Evolutionary conservation across 2,888 invertebrate species (phyloP), one percentile per base, ranked within the genome.

Genomic region (Hedychridium roseum): DNA sequence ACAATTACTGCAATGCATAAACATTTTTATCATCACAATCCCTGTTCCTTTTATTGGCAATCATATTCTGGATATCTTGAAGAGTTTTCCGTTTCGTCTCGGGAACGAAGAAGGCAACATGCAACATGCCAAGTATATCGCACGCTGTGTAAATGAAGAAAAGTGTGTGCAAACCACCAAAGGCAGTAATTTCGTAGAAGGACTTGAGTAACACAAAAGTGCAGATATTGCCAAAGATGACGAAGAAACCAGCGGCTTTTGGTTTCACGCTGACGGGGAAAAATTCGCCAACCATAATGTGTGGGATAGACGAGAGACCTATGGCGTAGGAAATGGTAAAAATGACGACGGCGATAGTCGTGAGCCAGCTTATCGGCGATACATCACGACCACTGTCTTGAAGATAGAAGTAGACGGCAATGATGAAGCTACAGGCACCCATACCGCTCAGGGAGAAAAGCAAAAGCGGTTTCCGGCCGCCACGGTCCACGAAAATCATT

Each of bases 321-420:
- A 49, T 26, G 6, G 43, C 45, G 35, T 52, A 49, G 36, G 49
- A 32, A 9, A 55, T 43, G 18, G 48, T 43, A n/a, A 48, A 54
- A 2, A 44, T 5, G 34, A 50, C 46, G 9, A 47, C 44, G 11
- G 41, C 43, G 5, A 17, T 16, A 1, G 48, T 43, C n/a, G 51
- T 39, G 3, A 51, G 4, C 55, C 55, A 55, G 23, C 41, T 37
- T 23, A 47, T 18, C n/a, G 26, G 18, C 2, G 15, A 31, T 1
- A 36, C 20, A 27, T 42, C 12, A 1, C 41, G 16, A 23, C 23
- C 34, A 3, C 27, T 14, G 11, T 32, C 21, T 26, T 45, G 27
- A n/a, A 54, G 21, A 41, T 49, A 45, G 15, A 54, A 54, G 42
- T 54, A 54, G n/a, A 46, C 15, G 7, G 53, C 53, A 21, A 54